These are phyloP conservation scores for Eira barbara DNA, from an alignment of 2,113 vertebrate genomes.

Conservation along the genomic window DNA sequence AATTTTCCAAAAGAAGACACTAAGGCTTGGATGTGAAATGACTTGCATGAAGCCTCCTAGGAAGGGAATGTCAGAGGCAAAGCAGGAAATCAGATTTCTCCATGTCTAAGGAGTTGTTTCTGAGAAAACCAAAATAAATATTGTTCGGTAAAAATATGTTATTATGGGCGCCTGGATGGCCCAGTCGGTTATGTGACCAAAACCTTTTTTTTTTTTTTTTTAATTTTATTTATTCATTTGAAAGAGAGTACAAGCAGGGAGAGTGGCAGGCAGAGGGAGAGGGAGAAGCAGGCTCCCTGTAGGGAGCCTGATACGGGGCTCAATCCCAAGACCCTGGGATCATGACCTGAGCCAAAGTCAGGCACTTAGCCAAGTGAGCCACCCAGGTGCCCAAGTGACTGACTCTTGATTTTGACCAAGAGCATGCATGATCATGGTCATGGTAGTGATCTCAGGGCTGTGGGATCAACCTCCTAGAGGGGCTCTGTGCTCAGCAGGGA, in stretches of 20 bases:
- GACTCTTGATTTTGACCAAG: not conserved
- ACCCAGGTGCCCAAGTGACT: not conserved
- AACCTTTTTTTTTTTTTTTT: no score
- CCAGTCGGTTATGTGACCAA: not conserved
- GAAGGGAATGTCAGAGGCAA: not conserved
- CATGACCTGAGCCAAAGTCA: no score
- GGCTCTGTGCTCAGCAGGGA: not conserved
- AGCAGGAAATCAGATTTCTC: not conserved
- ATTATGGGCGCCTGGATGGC: not conserved
- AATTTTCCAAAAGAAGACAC: slow-evolving; percentile 32
- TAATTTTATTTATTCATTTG: no score
- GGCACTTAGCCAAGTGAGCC: no score
- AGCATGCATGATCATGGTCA: not conserved
- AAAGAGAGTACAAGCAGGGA: no score
- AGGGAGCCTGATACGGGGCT: no score
- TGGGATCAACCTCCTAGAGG: not conserved
- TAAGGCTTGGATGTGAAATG: not conserved
- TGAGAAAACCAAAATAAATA: not conserved
- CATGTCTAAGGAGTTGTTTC: not conserved
- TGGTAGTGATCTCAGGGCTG: not conserved
- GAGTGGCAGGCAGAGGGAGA: no score
- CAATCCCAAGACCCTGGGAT: no score
- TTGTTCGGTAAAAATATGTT: not conserved
- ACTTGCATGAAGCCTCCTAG: not conserved
- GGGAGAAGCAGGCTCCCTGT: no score